Evolutionary conservation across 2,797 vertebrate genomes (phyloP).

Genomic region (Masticophis lateralis): DNA sequence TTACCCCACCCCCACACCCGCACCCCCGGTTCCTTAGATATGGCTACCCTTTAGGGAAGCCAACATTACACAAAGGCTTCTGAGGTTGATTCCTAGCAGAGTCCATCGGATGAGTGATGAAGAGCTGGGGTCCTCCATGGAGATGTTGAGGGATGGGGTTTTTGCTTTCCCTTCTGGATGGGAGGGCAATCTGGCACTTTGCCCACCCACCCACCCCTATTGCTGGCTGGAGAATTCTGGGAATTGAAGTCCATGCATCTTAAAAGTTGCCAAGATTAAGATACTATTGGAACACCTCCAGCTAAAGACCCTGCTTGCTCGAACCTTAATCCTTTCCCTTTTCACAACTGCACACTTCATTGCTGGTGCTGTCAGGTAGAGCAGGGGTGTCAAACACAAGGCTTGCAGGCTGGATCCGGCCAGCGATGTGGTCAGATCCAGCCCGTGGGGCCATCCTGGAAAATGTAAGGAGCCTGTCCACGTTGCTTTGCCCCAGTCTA

Average conservation of each 20-base stretch:
- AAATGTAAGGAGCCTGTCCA: too few species aligned
- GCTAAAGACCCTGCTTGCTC: background rate
- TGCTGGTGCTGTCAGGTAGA: background rate
- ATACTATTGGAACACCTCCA: background rate
- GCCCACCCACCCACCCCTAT: background rate
- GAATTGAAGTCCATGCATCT: background rate
- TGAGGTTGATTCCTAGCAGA: background rate
- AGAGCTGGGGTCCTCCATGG: background rate
- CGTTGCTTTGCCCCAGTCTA: too few species aligned
- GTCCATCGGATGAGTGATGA: background rate
- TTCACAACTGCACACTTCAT: background rate
- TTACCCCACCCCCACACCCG: background rate
- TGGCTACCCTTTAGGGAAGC: background rate
- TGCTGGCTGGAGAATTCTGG: background rate
- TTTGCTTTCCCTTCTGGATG: background rate
- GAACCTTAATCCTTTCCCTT: background rate
- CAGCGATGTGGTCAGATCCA: too few species aligned
- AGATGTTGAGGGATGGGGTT: background rate
- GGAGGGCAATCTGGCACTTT: background rate
- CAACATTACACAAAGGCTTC: background rate
- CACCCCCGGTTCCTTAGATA: too few species aligned
- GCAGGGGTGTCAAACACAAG: too few species aligned
- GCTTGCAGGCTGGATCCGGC: too few species aligned
- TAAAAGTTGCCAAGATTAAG: background rate
- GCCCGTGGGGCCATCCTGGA: too few species aligned